Evolutionary conservation across 1,140 invertebrate species (phyloP).

Genomic region (Metopolophium dirhodum): DNA sequence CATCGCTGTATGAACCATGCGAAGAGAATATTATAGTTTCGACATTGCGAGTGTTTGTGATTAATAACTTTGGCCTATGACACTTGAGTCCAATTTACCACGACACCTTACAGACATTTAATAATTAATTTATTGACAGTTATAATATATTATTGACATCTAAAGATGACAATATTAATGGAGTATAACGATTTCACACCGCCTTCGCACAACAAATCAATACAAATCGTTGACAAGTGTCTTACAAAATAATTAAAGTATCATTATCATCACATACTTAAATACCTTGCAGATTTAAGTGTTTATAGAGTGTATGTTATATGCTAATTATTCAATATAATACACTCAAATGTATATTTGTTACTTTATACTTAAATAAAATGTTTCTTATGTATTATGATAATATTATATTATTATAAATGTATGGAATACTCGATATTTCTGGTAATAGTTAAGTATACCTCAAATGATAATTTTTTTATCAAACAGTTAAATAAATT

Average conservation of each 20-base stretch:
- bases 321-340: not conserved
- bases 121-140: constrained; percentile 21
- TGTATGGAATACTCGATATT: not conserved
- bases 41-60: constrained; percentile 11
- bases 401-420: not conserved
- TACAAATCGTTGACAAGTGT: not conserved
- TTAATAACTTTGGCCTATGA: constrained; percentile 51
- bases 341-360: no score
- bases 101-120: not conserved
- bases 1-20: not conserved
- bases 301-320: not conserved
- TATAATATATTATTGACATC: constrained; percentile 12
- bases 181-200: not conserved
- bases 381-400: not conserved
- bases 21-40: constrained; percentile 33
- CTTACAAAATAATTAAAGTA: not conserved
- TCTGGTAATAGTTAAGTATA: not conserved
- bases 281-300: not conserved
- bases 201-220: not conserved
- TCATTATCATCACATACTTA: not conserved
- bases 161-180: constrained; percentile 10
- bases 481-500: not conserved
- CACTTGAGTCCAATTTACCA: not conserved
- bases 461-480: not conserved
- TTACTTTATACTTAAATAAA: no score